Conservation (phyloP, 1,140 invertebrate species). For the Coelopa frigida region DNA sequence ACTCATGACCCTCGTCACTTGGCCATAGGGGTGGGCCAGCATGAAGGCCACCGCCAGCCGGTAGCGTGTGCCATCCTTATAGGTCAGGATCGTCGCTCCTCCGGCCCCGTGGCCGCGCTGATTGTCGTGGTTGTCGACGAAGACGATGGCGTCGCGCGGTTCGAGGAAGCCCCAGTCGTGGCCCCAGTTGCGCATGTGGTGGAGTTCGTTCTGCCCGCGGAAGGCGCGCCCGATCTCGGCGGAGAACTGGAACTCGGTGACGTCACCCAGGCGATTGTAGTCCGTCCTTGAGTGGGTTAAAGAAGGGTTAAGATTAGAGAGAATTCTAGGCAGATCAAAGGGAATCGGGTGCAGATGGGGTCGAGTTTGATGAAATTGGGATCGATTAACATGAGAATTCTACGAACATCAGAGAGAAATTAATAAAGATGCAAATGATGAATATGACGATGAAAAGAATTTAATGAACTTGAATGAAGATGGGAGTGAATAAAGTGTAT, state of each 20-base stretch:
- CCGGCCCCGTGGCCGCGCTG: conserved; percentile 54
- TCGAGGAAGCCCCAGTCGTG: conserved; percentile 52
- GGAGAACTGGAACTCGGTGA: conserved; percentile 63
- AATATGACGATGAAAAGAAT: too few relatives aligned
- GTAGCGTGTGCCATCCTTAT: conserved; percentile 54
- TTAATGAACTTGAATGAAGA: too few relatives aligned
- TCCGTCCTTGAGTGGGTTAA: conserved; percentile 54
- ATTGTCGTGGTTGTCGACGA: conserved; percentile 61
- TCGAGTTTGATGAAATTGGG: too few relatives aligned
- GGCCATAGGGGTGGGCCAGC: conserved; percentile 76
- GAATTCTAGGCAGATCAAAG: background rate
- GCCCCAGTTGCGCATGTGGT: conserved; percentile 50
- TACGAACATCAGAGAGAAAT: too few relatives aligned
- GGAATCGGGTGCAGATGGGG: too few relatives aligned
- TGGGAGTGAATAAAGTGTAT: too few relatives aligned
- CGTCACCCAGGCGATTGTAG: conserved; percentile 58
- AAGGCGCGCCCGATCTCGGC: conserved; percentile 45
- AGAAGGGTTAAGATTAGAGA: background rate
- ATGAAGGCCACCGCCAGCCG: conserved; percentile 73
- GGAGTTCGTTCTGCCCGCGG: conserved; percentile 40
- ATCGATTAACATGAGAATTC: too few relatives aligned
- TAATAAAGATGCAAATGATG: too few relatives aligned
- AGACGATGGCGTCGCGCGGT: conserved; percentile 50
- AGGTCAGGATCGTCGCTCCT: conserved; percentile 52
- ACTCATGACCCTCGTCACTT: conserved; percentile 66